Base-by-base conservation (phyloP, 2,113 vertebrate genomes). In the Ranitomeya imitator region DNA sequence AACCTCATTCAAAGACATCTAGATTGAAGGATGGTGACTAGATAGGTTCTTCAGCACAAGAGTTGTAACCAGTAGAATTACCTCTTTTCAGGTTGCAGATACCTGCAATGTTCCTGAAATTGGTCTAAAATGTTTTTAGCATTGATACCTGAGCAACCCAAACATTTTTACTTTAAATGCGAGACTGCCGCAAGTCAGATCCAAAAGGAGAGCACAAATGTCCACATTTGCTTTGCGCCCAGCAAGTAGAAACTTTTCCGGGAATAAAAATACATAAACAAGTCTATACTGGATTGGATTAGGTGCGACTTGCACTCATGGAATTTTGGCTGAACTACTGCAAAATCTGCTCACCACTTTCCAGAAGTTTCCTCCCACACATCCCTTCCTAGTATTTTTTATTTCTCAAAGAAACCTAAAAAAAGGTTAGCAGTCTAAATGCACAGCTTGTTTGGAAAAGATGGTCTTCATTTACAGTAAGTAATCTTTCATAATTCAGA, bases 321-420 rank as follows among this genome's bases (percentile, higher is more conserved):
- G 73, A 86, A 86, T 79, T 78, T 63, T 78, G 85, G 73, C 85
- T 78, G 19, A 26, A 45, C 57, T 16, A 54, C 37, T 63, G 19
- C 59, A 61, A 26, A 80, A 80, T 65, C 45, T 67, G 74, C 76
- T 65, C 59, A 79, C 76, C 21, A 23, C 76, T 86, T 85, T 67
- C 57, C 55, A 77, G 55, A 85, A 61, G 45, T 59, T 14, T 73
- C 69, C 71, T 76, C 85, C 76, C 76, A 78, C 59, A 86, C 45
- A 67, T 79, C 60, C 16, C 60, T 65, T 31, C 7, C 11, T 18
- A 69, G 23, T 80, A 73, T 87, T 80, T 45, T 87, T 5, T 18
- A 80, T 80, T 80, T 69, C 51, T 80, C 37, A 87, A n/a, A 71
- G 23, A 80, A 87, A 69, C 74, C 45, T 26, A 86, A 65, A 76